These are phyloP conservation scores for Aythya baeri DNA, from an alignment of 2,113 vertebrate genomes.

Conservation along the genomic window DNA sequence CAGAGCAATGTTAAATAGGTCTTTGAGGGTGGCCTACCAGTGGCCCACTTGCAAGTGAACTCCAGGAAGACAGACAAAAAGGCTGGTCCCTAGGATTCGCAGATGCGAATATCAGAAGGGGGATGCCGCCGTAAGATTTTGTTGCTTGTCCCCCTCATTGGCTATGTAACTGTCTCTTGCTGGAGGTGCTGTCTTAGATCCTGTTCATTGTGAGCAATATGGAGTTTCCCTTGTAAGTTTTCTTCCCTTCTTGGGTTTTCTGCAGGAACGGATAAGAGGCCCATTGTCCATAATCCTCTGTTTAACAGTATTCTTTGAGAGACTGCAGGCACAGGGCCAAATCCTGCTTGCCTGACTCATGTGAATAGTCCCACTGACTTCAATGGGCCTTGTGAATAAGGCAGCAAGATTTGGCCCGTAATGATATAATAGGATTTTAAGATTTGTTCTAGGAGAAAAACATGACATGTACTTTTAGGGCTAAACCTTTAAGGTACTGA, in stretches of 20 bases:
- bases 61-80: neutral
- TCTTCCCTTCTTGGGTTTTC: conserved; percentile 60
- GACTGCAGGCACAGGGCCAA: conserved; percentile 67
- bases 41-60: neutral
- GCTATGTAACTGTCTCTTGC: neutral
- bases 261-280: conserved; percentile 56
- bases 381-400: conserved; percentile 65
- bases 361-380: conserved; percentile 57
- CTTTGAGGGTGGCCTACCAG: conserved; percentile 52
- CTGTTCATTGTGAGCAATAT: conserved; percentile 35
- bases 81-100: neutral
- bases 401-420: conserved; percentile 60
- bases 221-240: conserved; percentile 58
- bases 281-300: conserved; percentile 70
- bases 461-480: conserved; percentile 56
- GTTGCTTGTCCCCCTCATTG: neutral
- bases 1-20: neutral
- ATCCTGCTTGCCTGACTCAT: conserved; percentile 62
- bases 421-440: conserved; percentile 72
- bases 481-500: conserved; percentile 59
- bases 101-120: neutral
- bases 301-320: conserved; percentile 74
- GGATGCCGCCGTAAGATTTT: neutral
- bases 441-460: conserved; percentile 62
- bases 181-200: conserved; percentile 49